Percentiles rank a stretch among this genome's conserved stretches.
phyloP scores from a whole-genome alignment of 2,113 vertebrate species.

The Glaucomys volans region DNA sequence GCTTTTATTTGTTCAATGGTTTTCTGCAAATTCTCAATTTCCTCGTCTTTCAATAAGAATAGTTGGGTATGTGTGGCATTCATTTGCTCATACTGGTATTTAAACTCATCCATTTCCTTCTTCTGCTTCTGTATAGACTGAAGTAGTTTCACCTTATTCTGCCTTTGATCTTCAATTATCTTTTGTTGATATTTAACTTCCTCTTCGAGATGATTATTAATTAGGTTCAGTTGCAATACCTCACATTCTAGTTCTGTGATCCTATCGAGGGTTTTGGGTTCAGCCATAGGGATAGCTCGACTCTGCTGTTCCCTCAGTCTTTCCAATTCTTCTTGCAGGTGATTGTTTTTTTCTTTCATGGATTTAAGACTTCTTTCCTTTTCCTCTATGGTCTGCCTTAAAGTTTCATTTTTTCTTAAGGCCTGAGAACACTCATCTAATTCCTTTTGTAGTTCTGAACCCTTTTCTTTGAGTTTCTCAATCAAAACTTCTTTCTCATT shows the following conservation, averaged over 20 bases:
- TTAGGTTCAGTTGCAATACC: slow-evolving; percentile 91
- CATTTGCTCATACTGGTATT: slow-evolving; percentile 91
- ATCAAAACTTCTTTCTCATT: slow-evolving; percentile 94
- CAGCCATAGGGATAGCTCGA: slow-evolving; percentile 86
- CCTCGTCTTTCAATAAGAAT: slow-evolving; percentile 93
- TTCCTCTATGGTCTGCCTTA: slow-evolving; percentile 92
- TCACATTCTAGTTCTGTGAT: slow-evolving; percentile 95
- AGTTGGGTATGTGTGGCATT: slow-evolving; percentile 90
- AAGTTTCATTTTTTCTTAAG: slow-evolving; percentile 85
- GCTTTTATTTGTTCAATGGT: slow-evolving; percentile 89
- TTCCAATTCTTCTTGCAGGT: slow-evolving; percentile 97
- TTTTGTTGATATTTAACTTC: slow-evolving; percentile 90
- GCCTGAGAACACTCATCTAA: slow-evolving; percentile 84
- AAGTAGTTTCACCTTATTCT: slow-evolving; percentile 88
- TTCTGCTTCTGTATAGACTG: slow-evolving; percentile 92
- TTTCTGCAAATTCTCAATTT: slow-evolving; percentile 91
- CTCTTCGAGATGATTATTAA: slow-evolving; percentile 90
- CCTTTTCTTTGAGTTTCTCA: slow-evolving; percentile 90
- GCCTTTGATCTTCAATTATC: slow-evolving; percentile 91
- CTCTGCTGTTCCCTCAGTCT: slow-evolving; percentile 94
- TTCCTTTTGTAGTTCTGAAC: slow-evolving; percentile 87
- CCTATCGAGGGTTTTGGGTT: slow-evolving; percentile 93
- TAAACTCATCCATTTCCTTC: slow-evolving; percentile 93
- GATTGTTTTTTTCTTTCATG: slow-evolving; percentile 99
- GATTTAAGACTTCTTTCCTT: slow-evolving; percentile 93